Base-by-base conservation (phyloP, 2,888 invertebrate species). In the Bursaphelenchus okinawaensis region DNA sequence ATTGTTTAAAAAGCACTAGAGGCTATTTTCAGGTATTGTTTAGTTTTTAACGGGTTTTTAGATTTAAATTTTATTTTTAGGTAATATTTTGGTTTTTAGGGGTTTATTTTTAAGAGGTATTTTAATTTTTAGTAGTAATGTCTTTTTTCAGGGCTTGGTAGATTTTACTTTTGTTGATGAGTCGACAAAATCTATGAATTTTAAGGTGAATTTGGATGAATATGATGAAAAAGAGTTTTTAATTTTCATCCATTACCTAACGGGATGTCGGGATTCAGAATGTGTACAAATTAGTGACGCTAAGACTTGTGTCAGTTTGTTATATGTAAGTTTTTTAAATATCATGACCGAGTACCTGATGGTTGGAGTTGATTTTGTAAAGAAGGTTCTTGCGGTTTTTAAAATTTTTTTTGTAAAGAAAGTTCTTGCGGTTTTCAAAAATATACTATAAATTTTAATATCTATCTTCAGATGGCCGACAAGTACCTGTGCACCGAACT, bases 391-490 rank as follows among this genome's bases (percentile, higher is more conserved):
- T 22, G 6, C n/a, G 7, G 20, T 7, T 20, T 54, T 16, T 16
- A 7, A 57, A 8, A n/a, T n/a, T n/a, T 22, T 40, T 9, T 9
- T 12, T 12, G 40, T n/a, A 19, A 40, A 40, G 9, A 40, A 9
- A 40, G n/a, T 40, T 16, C 9, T 54, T 54, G 19, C 55, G 20
- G 19, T 12, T 56, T 19, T n/a, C n/a, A n/a, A n/a, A n/a, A n/a
- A n/a, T n/a, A n/a, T n/a, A n/a, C n/a, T n/a, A n/a, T n/a, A n/a
- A n/a, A n/a, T n/a, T n/a, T n/a, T n/a, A n/a, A n/a, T n/a, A n/a
- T 55, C 16, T 27, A 12, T 12, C 67, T 76, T 22, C 68, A 79
- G 78, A 59, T 79, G 16, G 71, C 78, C n/a, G 78, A 79, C 61
- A 75, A 72, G 51, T 79, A 78, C 58, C 66, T 77, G 2, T 79